phyloP scores from a whole-genome alignment of 1,140 invertebrate species.

The Zaprionus vittiger region DNA sequence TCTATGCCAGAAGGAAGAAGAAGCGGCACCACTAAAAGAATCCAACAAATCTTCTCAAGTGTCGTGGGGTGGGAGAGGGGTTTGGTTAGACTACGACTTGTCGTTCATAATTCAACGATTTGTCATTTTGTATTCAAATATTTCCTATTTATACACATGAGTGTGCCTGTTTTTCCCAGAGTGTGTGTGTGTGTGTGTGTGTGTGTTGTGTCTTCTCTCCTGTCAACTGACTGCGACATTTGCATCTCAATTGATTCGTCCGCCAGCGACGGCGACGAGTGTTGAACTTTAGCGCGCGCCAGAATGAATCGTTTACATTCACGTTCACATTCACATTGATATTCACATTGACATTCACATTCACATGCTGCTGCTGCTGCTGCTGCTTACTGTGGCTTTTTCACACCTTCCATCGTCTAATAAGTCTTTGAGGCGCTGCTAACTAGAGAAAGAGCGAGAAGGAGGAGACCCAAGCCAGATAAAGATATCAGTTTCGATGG shows the following conservation, averaged over 20 bases:
- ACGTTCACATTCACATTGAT: conserved; percentile 26
- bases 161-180: background rate
- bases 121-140: conserved; percentile 81
- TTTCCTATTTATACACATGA: conserved; percentile 46
- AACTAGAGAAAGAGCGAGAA: conserved; percentile 32
- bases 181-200: background rate
- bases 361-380: conserved; percentile 1
- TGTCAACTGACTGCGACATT: conserved; percentile 55
- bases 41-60: background rate
- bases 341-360: conserved; percentile 20
- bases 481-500: conserved; percentile 75
- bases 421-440: conserved; percentile 49
- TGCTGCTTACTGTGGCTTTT: conserved; percentile 49
- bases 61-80: background rate
- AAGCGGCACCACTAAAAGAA: background rate
- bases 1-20: background rate
- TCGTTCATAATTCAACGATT: conserved; percentile 77
- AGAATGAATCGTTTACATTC: conserved; percentile 49
- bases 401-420: conserved; percentile 68
- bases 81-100: conserved; percentile 16
- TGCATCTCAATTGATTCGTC: conserved; percentile 74
- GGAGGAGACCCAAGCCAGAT: conserved; percentile 42
- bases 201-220: conserved; percentile 7
- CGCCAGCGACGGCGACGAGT: conserved; percentile 46
- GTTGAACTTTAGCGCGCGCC: conserved; percentile 75